These are phyloP conservation scores for Dynastes grantii DNA, from an alignment of 2,888 invertebrate species.

Conservation along the genomic window DNA sequence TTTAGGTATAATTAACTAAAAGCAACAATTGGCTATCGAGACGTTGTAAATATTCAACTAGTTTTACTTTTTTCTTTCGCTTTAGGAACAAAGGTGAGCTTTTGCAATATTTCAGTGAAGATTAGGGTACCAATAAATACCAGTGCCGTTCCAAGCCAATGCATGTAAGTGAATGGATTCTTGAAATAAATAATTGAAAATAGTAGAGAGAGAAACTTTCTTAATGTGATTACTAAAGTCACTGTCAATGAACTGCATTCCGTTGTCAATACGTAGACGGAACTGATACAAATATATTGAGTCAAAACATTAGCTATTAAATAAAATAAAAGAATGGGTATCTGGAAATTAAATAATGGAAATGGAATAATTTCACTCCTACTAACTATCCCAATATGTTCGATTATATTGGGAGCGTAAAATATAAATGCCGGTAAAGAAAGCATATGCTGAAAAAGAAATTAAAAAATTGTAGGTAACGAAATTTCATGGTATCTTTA, in stretches of 20 bases:
- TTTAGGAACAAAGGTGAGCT: neutral
- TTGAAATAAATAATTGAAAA: slow-evolving; percentile 96
- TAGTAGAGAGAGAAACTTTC: slow-evolving; percentile 96
- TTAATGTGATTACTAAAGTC: slow-evolving; percentile 93
- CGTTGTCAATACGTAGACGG: slow-evolving; percentile 94
- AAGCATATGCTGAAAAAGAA: slow-evolving; percentile 81
- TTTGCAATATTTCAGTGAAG: slow-evolving; percentile 82
- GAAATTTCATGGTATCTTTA: neutral
- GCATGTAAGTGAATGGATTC: slow-evolving; percentile 92
- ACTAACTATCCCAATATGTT: slow-evolving; percentile 83
- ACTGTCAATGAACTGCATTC: slow-evolving; percentile 96
- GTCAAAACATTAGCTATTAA: slow-evolving; percentile 88
- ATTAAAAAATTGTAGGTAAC: slow-evolving; percentile 52
- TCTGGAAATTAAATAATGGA: slow-evolving; percentile 74
- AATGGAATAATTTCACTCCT: slow-evolving; percentile 75
- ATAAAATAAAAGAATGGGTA: slow-evolving; percentile 86
- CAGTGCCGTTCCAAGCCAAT: slow-evolving; percentile 91
- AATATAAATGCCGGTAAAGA: slow-evolving; percentile 93
- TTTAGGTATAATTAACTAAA: slow-evolving; percentile 18
- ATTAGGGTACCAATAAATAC: slow-evolving; percentile 95
- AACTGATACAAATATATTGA: slow-evolving; percentile 95
- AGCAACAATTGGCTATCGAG: neutral
- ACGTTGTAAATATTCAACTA: slow-evolving; percentile 14
- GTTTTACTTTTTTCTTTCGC: slow-evolving; percentile 46
- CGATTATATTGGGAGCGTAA: slow-evolving; percentile 83